These are phyloP conservation scores for Cryptosula pallasiana DNA, from an alignment of 2,888 invertebrate genomes.

Conservation along the genomic window DNA sequence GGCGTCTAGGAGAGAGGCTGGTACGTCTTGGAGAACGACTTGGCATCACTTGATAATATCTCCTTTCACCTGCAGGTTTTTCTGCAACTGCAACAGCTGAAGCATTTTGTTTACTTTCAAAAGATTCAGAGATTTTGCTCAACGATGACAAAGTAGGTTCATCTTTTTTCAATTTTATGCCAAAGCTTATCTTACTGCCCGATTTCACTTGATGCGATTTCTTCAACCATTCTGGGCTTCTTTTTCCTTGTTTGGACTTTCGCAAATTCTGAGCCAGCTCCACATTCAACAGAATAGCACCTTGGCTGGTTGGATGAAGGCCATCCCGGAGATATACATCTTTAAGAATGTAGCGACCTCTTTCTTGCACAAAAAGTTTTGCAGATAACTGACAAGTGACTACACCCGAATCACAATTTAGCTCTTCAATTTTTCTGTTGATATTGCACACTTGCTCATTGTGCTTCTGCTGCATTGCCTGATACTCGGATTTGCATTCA, in stretches of 20 bases:
- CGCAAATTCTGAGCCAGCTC: conserved; percentile 19
- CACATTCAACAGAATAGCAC: conserved; percentile 2
- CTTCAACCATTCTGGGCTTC: conserved; percentile 11
- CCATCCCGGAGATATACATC: conserved; percentile 11
- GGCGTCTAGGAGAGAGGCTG: not conserved
- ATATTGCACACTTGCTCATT: not conserved
- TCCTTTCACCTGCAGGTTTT: too few species aligned
- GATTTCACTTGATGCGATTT: conserved; percentile 19
- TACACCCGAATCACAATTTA: conserved; percentile 4
- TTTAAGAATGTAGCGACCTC: conserved; percentile 20
- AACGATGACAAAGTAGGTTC: not conserved
- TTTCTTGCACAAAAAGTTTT: conserved; percentile 9
- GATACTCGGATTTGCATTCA: not conserved
- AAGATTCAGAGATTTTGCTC: not conserved
- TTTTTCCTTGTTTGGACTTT: conserved; percentile 16
- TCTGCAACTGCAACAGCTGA: not conserved
- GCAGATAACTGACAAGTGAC: conserved; percentile 8
- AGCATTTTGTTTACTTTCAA: not conserved
- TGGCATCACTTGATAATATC: not conserved
- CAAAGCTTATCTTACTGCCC: not conserved
- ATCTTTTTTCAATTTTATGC: not conserved
- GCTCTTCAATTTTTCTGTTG: conserved; percentile 1
- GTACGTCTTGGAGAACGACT: not conserved
- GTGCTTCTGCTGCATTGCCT: not conserved
- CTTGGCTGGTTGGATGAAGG: conserved; percentile 6